These are phyloP conservation scores for Coptotermes formosanus DNA, from an alignment of 1,140 invertebrate species.

Conservation along the genomic window DNA sequence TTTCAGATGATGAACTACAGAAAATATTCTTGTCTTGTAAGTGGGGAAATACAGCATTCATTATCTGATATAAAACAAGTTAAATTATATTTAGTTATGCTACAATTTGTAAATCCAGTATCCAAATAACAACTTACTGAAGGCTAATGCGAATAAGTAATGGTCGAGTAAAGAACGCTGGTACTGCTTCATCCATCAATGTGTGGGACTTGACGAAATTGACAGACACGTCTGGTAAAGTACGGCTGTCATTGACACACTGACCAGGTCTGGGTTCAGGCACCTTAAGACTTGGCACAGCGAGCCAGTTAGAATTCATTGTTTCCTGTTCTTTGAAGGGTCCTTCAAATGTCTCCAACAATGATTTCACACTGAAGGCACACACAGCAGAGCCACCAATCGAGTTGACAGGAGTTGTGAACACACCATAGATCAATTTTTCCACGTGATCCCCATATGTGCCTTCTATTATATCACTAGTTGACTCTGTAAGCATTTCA, in stretches of 20 bases:
- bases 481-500: slow-evolving; percentile 64
- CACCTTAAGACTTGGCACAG: slow-evolving; percentile 63
- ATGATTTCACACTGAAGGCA: slow-evolving; percentile 86
- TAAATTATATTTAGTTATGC: not conserved
- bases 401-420: slow-evolving; percentile 92
- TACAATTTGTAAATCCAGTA: slow-evolving; percentile 6
- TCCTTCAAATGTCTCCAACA: slow-evolving; percentile 86
- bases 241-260: slow-evolving; percentile 89
- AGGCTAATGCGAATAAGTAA: slow-evolving; percentile 73
- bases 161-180: slow-evolving; percentile 67
- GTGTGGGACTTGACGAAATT: slow-evolving; percentile 97
- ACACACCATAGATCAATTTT: slow-evolving; percentile 89
- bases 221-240: slow-evolving; percentile 79
- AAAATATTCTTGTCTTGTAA: not conserved
- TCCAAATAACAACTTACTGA: slow-evolving; percentile 50
- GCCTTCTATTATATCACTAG: slow-evolving; percentile 70
- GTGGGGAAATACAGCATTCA: not conserved
- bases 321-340: slow-evolving; percentile 89
- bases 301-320: slow-evolving; percentile 74
- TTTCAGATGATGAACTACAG: too few relatives aligned
- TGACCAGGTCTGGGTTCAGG: slow-evolving; percentile 80
- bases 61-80: not conserved
- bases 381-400: slow-evolving; percentile 96
- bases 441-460: slow-evolving; percentile 62
- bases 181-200: slow-evolving; percentile 90